These are phyloP conservation scores for Cosmopolites sordidus DNA, from an alignment of 2,888 invertebrate genomes.

Conservation along the genomic window DNA sequence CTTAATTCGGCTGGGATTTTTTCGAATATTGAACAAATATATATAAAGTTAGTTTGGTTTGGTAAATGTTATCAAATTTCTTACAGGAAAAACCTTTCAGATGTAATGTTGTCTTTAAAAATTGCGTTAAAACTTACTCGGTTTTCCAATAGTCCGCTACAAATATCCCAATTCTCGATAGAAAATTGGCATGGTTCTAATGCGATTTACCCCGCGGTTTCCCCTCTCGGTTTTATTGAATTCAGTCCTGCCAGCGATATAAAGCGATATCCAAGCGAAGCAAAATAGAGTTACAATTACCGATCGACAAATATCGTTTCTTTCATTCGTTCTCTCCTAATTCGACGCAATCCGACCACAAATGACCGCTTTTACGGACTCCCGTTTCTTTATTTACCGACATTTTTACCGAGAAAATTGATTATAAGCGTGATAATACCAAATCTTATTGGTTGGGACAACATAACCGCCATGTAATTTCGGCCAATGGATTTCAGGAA, in stretches of 20 bases:
- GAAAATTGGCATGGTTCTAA: neutral
- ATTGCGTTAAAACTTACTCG: no score
- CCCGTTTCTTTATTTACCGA: neutral
- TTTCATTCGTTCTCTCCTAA: neutral
- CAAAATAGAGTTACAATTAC: neutral
- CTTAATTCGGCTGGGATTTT: no score
- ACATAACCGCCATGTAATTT: no score
- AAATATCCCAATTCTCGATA: neutral
- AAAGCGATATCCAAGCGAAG: neutral
- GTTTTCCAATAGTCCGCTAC: neutral
- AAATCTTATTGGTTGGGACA: no score
- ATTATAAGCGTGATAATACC: neutral
- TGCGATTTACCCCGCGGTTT: neutral
- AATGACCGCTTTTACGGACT: neutral
- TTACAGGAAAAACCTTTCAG: no score
- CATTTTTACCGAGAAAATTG: neutral
- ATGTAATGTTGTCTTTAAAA: no score
- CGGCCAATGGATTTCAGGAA: no score
- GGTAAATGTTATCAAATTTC: no score
- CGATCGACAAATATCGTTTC: conserved; percentile 1
- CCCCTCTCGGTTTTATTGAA: neutral
- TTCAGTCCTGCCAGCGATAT: no score
- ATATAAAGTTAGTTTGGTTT: no score
- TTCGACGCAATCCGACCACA: neutral
- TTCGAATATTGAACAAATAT: no score